Evolutionary conservation across 2,797 vertebrate species (phyloP).

Genomic region (Sebastes taczanowskii): DNA sequence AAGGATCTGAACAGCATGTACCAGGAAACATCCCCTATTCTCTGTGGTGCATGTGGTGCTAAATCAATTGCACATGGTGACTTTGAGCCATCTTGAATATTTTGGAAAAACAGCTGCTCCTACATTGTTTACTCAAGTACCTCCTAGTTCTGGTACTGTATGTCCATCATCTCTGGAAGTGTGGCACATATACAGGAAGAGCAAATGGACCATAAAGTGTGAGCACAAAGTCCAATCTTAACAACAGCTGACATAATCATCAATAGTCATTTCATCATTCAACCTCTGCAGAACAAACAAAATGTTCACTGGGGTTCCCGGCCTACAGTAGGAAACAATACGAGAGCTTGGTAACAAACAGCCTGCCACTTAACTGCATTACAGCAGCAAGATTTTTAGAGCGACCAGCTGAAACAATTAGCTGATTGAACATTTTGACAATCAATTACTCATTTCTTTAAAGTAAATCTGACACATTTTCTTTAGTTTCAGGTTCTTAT

Average conservation of each 20-base stretch:
- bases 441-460: neutral
- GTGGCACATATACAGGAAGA: neutral
- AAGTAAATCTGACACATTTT: neutral
- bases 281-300: neutral
- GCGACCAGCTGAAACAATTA: neutral
- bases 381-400: neutral
- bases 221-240: neutral
- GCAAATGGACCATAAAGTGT: neutral
- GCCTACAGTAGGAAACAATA: neutral
- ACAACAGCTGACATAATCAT: neutral
- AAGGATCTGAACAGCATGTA: neutral
- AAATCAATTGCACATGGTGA: constrained; percentile 27
- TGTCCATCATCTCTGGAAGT: neutral
- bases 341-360: neutral
- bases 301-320: neutral
- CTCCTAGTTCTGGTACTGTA: neutral
- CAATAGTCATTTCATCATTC: neutral
- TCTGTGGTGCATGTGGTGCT: neutral
- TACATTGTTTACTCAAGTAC: neutral
- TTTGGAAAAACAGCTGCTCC: neutral
- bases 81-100: neutral
- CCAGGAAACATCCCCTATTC: neutral
- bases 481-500: neutral
- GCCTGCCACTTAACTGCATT: neutral
- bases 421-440: neutral